Conservation (phyloP, 2,888 invertebrate species). For the Drosophila meridionalis region DNA sequence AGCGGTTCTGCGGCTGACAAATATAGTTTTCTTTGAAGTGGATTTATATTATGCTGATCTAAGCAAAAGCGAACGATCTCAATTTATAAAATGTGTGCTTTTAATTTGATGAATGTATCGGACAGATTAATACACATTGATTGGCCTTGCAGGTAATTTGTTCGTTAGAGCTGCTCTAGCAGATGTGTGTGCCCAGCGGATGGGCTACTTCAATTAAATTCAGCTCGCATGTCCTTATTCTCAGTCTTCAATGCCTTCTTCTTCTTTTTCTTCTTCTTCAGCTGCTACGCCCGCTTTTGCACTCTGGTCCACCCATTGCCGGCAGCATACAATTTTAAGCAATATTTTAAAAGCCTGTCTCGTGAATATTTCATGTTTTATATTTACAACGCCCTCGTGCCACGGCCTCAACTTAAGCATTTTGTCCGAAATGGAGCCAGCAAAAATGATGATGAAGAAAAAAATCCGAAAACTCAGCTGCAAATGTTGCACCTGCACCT, state of each 20-base stretch:
- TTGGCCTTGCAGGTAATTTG: constrained; percentile 2
- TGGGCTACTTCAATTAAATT: constrained; percentile 53
- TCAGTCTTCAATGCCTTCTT: neutral
- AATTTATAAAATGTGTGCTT: neutral
- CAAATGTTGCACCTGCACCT: constrained; percentile 72
- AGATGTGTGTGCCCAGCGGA: neutral
- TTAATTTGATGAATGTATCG: neutral
- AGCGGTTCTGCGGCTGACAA: constrained; percentile 1
- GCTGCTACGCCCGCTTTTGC: too few species aligned
- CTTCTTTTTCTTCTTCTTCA: neutral
- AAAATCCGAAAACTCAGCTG: constrained; percentile 44
- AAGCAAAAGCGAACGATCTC: neutral
- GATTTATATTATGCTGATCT: neutral
- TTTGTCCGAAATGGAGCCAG: constrained; percentile 19
- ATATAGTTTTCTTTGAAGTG: neutral
- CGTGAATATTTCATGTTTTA: constrained; percentile 63
- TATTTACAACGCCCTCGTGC: constrained; percentile 54
- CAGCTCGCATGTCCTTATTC: constrained; percentile 18
- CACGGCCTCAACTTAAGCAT: constrained; percentile 42
- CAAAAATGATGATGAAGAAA: constrained; percentile 9
- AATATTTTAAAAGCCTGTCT: constrained; percentile 73
- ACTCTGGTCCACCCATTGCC: neutral
- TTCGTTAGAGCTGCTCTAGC: neutral
- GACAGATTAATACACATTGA: constrained; percentile 21
- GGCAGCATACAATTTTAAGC: constrained; percentile 39